Percentiles rank a stretch among this genome's conserved stretches.
phyloP scores from a whole-genome alignment of 2,113 vertebrate species.

The Periophthalmus modestus region DNA sequence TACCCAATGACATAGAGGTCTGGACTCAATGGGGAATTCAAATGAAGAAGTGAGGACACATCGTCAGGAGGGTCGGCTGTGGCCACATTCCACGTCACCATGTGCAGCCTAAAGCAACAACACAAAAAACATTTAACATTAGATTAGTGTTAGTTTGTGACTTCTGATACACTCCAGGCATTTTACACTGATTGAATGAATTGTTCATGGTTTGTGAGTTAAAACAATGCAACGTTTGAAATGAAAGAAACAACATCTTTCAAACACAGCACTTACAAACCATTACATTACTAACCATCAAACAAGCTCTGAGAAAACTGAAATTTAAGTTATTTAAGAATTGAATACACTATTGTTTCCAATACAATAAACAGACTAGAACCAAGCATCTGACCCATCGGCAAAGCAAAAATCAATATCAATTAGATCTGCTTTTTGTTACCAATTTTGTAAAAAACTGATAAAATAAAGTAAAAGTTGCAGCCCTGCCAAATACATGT shows the following conservation, averaged over 20 bases:
- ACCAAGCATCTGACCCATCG: background rate
- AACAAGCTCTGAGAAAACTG: too few relatives aligned
- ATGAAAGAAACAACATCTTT: background rate
- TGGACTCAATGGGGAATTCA: conserved; percentile 65
- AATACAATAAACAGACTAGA: background rate
- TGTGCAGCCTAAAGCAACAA: conserved; percentile 78
- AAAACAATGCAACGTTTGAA: background rate
- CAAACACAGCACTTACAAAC: background rate
- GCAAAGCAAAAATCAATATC: background rate
- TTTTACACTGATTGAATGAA: background rate
- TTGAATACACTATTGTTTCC: background rate
- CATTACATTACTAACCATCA: background rate
- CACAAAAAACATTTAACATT: background rate
- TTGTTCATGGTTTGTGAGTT: background rate
- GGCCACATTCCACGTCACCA: conserved; percentile 96
- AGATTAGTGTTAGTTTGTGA: background rate
- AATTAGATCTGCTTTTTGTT: too few relatives aligned
- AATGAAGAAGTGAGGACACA: conserved; percentile 81
- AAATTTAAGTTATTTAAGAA: background rate
- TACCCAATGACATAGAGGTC: conserved; percentile 95
- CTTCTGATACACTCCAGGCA: conserved; percentile 9
- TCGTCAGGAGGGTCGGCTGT: conserved; percentile 86
- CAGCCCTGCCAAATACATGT: too few relatives aligned
- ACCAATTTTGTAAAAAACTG: background rate
- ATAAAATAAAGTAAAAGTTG: background rate